These are phyloP conservation scores for Tribolium madens DNA, from an alignment of 1,140 invertebrate species.

Conservation along the genomic window DNA sequence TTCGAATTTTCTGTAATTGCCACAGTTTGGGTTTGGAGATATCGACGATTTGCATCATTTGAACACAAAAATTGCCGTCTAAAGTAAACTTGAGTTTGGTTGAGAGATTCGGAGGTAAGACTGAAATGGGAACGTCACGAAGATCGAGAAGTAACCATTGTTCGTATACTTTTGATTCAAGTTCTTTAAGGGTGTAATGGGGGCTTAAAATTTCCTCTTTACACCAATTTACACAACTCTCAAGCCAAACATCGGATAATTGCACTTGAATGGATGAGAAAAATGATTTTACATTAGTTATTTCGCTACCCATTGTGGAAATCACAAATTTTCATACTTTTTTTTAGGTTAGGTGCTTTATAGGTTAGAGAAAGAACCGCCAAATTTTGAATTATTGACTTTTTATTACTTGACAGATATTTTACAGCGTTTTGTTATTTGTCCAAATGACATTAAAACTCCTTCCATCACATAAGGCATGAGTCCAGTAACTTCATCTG, in stretches of 20 bases:
- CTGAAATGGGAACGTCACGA: conserved; percentile 68
- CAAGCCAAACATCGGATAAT: conserved; percentile 58
- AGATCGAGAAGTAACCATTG: conserved; percentile 77
- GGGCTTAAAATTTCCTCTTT: conserved; percentile 51
- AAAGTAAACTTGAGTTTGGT: conserved; percentile 66
- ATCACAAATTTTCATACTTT: too few species aligned
- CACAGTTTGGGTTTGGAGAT: conserved; percentile 72
- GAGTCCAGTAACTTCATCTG: conserved; percentile 50
- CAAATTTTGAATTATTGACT: neutral
- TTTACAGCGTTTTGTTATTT: conserved; percentile 58
- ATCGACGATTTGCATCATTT: conserved; percentile 64
- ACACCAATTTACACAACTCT: conserved; percentile 62
- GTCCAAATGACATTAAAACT: conserved; percentile 51
- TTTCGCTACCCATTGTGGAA: conserved; percentile 44
- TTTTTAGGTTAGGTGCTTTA: neutral
- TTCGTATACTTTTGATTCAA: conserved; percentile 57
- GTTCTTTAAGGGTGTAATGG: conserved; percentile 55
- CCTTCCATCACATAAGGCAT: conserved; percentile 60
- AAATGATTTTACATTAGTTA: conserved; percentile 50
- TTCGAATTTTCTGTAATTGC: conserved; percentile 74
- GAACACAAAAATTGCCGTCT: conserved; percentile 71
- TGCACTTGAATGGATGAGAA: conserved; percentile 55
- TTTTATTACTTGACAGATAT: conserved; percentile 44
- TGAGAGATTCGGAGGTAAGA: conserved; percentile 69
- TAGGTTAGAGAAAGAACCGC: too few species aligned